Conservation (phyloP, 92 coral and sea anemone species). For the Phenganax marumi region DNA sequence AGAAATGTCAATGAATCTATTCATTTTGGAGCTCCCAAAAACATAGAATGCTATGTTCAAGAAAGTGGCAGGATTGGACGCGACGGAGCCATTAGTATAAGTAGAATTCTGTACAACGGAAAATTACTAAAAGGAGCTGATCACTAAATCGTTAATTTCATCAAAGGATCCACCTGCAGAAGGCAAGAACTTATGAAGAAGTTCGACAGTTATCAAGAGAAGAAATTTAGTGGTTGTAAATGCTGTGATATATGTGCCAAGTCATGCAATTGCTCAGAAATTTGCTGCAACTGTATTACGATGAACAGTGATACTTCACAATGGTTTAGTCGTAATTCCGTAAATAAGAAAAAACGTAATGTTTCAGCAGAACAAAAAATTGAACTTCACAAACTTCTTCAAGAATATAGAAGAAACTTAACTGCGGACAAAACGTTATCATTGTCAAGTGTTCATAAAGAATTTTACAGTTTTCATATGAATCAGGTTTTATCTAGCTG, state of each 20-base stretch:
- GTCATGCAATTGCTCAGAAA: not conserved
- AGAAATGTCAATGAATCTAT: not conserved
- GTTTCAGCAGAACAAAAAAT: not conserved
- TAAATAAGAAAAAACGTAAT: not conserved
- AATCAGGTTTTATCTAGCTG: not conserved
- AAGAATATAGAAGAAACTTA: not conserved
- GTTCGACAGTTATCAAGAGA: constrained; percentile 2
- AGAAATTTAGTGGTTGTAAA: not conserved
- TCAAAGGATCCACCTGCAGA: not conserved
- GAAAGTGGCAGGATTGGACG: constrained; percentile 27
- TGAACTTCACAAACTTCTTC: not conserved
- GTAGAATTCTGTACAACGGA: constrained; percentile 10
- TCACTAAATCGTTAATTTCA: not conserved
- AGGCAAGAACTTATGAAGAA: not conserved
- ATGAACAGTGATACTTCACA: not conserved
- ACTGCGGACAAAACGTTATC: not conserved
- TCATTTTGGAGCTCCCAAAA: not conserved
- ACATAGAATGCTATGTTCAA: not conserved
- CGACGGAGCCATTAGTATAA: not conserved
- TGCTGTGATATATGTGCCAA: constrained; percentile 25
- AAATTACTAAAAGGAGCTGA: not conserved
- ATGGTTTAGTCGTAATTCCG: not conserved
- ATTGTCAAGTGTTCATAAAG: not conserved
- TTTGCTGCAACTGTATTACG: not conserved
- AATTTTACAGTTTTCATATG: not conserved